Evolutionary conservation across 2,888 invertebrate genomes (phyloP).

Genomic region (Orgyia antiqua): DNA sequence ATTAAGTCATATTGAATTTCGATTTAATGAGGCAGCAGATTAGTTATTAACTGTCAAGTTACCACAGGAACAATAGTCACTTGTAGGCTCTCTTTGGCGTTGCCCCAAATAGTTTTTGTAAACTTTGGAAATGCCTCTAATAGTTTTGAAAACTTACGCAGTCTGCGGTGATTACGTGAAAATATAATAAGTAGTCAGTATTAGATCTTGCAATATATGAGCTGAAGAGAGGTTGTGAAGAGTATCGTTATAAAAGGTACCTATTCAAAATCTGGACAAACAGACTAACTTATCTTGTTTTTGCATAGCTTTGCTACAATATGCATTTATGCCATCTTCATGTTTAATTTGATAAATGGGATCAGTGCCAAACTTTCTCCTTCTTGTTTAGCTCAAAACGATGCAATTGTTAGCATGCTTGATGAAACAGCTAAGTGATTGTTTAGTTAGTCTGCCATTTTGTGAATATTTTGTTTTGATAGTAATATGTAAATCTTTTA

Average conservation of each 20-base stretch:
- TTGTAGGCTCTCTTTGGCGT: slow-evolving; percentile 71
- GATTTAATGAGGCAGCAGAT: slow-evolving; percentile 70
- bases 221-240: slow-evolving; percentile 73
- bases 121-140: too few species aligned
- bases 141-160: too few species aligned
- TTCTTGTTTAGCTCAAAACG: slow-evolving; percentile 75
- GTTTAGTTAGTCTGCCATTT: slow-evolving; percentile 79
- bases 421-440: slow-evolving; percentile 72
- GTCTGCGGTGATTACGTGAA: slow-evolving; percentile 25
- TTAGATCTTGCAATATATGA: slow-evolving; percentile 62
- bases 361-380: slow-evolving; percentile 77
- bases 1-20: slow-evolving; percentile 71
- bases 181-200: slow-evolving; percentile 52
- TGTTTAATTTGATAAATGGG: slow-evolving; percentile 66
- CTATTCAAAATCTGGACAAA: slow-evolving; percentile 71
- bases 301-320: slow-evolving; percentile 69
- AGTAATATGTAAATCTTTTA: slow-evolving; percentile 79
- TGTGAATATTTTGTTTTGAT: slow-evolving; percentile 79
- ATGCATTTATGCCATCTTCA: slow-evolving; percentile 74
- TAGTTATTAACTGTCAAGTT: slow-evolving; percentile 69
- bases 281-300: slow-evolving; percentile 69
- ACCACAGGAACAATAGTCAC: slow-evolving; percentile 72
- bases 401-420: slow-evolving; percentile 78
- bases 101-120: slow-evolving; percentile 43
- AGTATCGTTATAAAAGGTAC: slow-evolving; percentile 76